Percentiles rank a stretch among this genome's conserved stretches.
Conservation (phyloP, 2,888 invertebrate genomes). For the Lapara coniferarum region DNA sequence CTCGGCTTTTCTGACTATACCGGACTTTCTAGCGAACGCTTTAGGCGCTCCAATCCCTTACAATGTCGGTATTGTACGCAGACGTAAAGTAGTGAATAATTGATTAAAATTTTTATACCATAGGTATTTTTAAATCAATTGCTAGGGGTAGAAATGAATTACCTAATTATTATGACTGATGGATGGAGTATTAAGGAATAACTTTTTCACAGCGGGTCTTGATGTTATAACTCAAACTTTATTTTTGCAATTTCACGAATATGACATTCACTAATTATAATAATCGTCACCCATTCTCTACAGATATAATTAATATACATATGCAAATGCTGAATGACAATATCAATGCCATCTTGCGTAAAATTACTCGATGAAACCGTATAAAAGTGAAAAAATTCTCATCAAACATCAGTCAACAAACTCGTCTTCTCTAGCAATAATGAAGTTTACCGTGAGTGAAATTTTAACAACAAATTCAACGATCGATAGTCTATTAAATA, state of each 20-base stretch:
- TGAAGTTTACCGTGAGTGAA: conserved; percentile 62
- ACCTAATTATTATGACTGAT: no score
- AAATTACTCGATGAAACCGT: conserved; percentile 47
- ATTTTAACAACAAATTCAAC: neutral
- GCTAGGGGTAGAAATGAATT: no score
- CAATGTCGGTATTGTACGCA: no score
- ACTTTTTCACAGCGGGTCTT: no score
- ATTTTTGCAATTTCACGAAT: conserved; percentile 17
- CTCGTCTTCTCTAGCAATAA: conserved; percentile 47
- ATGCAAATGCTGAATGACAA: conserved; percentile 54
- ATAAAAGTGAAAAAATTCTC: conserved; percentile 53
- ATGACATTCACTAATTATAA: conserved; percentile 20
- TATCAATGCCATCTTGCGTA: conserved; percentile 64
- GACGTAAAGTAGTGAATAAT: no score
- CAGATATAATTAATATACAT: conserved; percentile 48
- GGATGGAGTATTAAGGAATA: no score
- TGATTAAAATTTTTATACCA: no score
- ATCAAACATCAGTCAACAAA: conserved; percentile 48
- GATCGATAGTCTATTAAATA: neutral
- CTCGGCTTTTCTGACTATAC: no score
- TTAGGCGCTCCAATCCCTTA: no score
- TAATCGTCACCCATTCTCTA: conserved; percentile 27
- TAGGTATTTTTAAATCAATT: no score
- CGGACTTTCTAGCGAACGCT: no score
- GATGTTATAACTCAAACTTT: no score